These are phyloP conservation scores for Clusia tigrina DNA, from an alignment of 2,888 invertebrate species.

Conservation along the genomic window DNA sequence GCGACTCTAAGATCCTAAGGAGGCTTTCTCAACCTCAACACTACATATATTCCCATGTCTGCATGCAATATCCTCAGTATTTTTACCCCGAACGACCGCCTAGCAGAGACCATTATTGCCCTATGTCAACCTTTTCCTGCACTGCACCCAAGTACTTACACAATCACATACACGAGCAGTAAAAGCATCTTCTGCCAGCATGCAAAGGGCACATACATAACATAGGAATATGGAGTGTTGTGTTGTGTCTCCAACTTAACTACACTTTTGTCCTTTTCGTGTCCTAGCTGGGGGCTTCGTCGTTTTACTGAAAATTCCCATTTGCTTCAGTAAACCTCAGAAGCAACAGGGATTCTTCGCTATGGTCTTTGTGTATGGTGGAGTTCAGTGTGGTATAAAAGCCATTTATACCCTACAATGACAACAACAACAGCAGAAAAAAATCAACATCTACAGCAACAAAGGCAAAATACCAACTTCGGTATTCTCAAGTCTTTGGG, in stretches of 20 bases:
- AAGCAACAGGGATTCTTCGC: slow-evolving; percentile 41
- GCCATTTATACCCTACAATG: slow-evolving; percentile 30
- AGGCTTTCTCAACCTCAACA: neutral
- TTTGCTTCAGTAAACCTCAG: slow-evolving; percentile 59
- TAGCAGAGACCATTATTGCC: too few relatives aligned
- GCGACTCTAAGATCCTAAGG: too few relatives aligned
- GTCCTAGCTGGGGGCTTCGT: slow-evolving; percentile 20
- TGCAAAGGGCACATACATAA: too few relatives aligned
- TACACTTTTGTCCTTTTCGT: slow-evolving; percentile 20
- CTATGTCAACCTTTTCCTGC: neutral
- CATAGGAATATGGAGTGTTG: too few relatives aligned
- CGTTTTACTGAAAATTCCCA: slow-evolving; percentile 41
- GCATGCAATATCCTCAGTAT: slow-evolving; percentile 7
- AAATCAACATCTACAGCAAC: slow-evolving; percentile 13
- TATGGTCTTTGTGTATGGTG: too few relatives aligned
- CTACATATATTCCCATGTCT: neutral
- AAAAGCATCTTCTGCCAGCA: slow-evolving; percentile 6
- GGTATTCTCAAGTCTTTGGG: slow-evolving; percentile 32
- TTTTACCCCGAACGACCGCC: too few relatives aligned
- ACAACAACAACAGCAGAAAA: slow-evolving; percentile 7
- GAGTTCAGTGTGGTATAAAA: slow-evolving; percentile 33
- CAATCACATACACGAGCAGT: too few relatives aligned
- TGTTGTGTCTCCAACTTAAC: slow-evolving; percentile 9
- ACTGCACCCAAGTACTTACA: neutral
- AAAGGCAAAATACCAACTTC: slow-evolving; percentile 50